These are phyloP conservation scores for Darevskia mixta DNA, from an alignment of 2,797 vertebrate species.

Conservation along the genomic window DNA sequence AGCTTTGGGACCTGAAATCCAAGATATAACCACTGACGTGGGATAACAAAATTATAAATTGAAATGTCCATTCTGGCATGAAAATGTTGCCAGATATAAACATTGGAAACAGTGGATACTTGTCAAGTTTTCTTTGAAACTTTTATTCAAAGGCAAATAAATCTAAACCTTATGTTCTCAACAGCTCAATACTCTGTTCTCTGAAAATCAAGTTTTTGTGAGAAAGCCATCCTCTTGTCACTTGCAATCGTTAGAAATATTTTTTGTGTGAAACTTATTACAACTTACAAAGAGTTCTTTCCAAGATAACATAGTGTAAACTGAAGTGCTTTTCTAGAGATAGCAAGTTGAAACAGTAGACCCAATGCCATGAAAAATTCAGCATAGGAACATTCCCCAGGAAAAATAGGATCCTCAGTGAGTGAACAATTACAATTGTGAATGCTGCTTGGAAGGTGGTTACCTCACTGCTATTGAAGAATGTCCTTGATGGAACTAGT, in stretches of 20 bases:
- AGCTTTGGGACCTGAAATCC: conserved; percentile 28
- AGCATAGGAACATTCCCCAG: not conserved
- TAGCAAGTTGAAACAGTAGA: conserved; percentile 21
- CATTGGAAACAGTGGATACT: conserved; percentile 32
- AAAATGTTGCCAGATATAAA: conserved; percentile 26
- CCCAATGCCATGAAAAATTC: conserved; percentile 24
- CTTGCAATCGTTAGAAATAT: conserved; percentile 57
- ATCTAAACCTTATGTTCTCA: conserved; percentile 60
- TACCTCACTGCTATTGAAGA: not conserved
- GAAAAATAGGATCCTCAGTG: not conserved
- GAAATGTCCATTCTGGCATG: conserved; percentile 33
- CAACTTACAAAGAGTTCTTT: conserved; percentile 34
- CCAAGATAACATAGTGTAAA: conserved; percentile 35
- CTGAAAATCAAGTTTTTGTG: conserved; percentile 43
- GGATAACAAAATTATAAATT: conserved; percentile 43
- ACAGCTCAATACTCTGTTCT: conserved; percentile 48
- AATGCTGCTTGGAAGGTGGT: not conserved
- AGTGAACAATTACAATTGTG: not conserved
- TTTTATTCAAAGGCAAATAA: conserved; percentile 55
- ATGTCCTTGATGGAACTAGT: not conserved
- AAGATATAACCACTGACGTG: conserved; percentile 27
- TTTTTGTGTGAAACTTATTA: conserved; percentile 41
- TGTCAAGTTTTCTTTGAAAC: conserved; percentile 56
- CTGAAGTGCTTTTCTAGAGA: conserved; percentile 26
- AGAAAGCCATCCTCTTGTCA: conserved; percentile 43